Base-by-base conservation (phyloP, 2,888 invertebrate genomes). In the Tipula unca region DNA sequence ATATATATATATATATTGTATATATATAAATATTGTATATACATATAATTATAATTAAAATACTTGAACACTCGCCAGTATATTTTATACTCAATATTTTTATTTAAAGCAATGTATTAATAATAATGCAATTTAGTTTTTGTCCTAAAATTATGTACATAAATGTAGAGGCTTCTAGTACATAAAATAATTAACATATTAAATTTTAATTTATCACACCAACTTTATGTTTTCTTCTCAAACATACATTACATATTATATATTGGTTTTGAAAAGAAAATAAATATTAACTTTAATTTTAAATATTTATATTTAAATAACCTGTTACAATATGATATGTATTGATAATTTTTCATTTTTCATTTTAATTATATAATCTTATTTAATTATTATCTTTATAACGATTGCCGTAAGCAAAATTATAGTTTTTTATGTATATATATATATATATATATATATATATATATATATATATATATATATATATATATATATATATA, bases 271-370 rank as follows among this genome's bases (percentile, higher is more conserved):
- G 48, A 48, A 48, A 48, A 48, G 25, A 69, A 25, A 20, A 54
- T 69, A 69, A 17, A 5, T 69, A 25, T 20, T 25, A 10, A 69
- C 10, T 69, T 25, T 69, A 1, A 69, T 10, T 69, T 69, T 69
- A 17, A 17, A 48, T 48, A 17, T 69, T 69, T 17, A 54, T 69
- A 25, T 69, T 25, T 69, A 69, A 69, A 69, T 69, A 25, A 69
- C 69, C 69, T 69, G 69, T 69, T 69, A 10, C 69, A 69, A 69
- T 69, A 69, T 69, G 69, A 69, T 69, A 69, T 69, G 69, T 69
- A 69, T 69, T 69, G 69, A 69, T 13, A 25, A 25, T n/a, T 69
- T 69, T 25, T 69, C 17, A 48, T 54, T 54, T 17, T 5, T 69
- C 10, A 10, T 69, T 25, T 69, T 48, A 48, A 1, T 17, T 25